Evolutionary conservation across 2,797 vertebrate species (phyloP), one percentile per base, ranked within the genome.

Genomic region (Neosilurus mollespiculum): DNA sequence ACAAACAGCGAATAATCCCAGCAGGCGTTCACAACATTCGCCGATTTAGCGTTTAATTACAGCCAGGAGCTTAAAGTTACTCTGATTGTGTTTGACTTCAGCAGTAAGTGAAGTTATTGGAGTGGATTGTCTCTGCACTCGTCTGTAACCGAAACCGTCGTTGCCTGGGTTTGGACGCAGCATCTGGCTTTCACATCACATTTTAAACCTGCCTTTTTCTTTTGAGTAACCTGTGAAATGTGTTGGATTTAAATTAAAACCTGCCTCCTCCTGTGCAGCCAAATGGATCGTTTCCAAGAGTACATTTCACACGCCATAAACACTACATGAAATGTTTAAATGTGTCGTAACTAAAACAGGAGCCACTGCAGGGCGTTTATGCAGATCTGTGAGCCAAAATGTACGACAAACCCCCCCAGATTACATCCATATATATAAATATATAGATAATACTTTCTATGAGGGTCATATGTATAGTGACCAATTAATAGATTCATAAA

Each of bases 151-250:
- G 89, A 90, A 92, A 90, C 90, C 90, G 90, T 89, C 88, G 83
- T 81, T 82, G 85, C 89, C 85, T 84, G 78, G 22, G 59, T 88
- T 89, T 73, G 56, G 53, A 54, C 64, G 86, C 83, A 88, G 92
- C 92, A 93, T 93, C 92, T 94, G 92, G 92, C 91, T 92, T 93
- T 93, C 92, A 92, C 92, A 91, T 94, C 89, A 88, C 88, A 93
- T 94, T 93, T 92, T 88, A 90, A 87, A 87, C 81, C 37, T 69
- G 88, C 79, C 84, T 56, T 56, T 56, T 73, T 75, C 54, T 75
- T 75, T 22, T 6, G 26, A 75, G 30, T 9, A 76, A 76, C 89
- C 88, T 93, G 90, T 91, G 90, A 93, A 94, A 94, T 88, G 89
- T 92, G 91, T 89, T 92, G 90, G 90, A 93, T 92, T 93, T 92